Percentiles rank a stretch among this genome's conserved stretches.
These are phyloP conservation scores for Stenolophus ochropezus DNA, from an alignment of 2,888 invertebrate species.

Conservation along the genomic window DNA sequence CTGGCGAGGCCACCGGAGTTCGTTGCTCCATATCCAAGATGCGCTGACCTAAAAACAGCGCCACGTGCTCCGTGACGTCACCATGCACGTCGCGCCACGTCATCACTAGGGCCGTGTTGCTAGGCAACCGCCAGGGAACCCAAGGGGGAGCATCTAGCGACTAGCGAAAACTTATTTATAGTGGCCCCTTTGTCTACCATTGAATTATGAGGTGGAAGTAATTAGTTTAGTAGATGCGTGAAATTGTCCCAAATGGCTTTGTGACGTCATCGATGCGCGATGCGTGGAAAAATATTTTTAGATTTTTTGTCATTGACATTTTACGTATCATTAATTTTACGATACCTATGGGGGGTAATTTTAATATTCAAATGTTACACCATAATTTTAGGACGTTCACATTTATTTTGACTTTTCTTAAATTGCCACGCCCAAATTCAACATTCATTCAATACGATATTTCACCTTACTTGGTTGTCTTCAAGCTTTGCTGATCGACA, in stretches of 20 bases:
- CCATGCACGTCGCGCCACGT: constrained; percentile 61
- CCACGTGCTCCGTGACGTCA: constrained; percentile 64
- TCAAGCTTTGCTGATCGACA: no score
- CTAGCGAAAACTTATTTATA: constrained; percentile 30
- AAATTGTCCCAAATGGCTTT: constrained; percentile 10
- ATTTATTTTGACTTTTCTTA: no score
- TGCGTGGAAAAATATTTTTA: neutral
- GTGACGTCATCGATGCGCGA: neutral
- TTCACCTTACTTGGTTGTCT: no score
- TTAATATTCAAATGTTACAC: no score
- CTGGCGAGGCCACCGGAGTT: constrained; percentile 46
- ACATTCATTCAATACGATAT: no score
- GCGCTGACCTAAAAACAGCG: constrained; percentile 59
- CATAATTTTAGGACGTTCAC: no score
- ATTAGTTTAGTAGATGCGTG: constrained; percentile 17
- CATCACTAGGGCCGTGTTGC: constrained; percentile 53
- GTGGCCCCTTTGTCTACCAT: constrained; percentile 17
- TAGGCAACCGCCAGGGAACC: constrained; percentile 19
- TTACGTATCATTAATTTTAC: neutral
- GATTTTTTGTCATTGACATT: neutral
- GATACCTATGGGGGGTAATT: no score
- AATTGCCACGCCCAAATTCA: no score
- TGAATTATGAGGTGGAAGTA: constrained; percentile 35
- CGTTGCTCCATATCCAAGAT: constrained; percentile 53
- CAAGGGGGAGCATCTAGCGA: neutral